Base-by-base conservation (phyloP, 2,888 invertebrate species). In the Metacarcinus magister region DNA sequence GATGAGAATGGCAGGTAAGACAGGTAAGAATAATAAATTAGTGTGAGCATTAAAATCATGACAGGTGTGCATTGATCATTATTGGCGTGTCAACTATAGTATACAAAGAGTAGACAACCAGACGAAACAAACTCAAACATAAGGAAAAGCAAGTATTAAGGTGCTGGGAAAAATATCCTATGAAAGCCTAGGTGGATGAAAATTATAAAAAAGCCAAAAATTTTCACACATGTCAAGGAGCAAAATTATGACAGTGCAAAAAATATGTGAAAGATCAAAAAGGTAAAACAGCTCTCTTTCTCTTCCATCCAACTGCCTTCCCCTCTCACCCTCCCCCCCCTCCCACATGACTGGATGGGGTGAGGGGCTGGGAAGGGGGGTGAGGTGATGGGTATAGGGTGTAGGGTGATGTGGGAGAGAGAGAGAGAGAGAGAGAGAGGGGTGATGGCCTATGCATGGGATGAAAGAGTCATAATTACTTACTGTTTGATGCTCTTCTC, bases 211-310 rank as follows among this genome's bases (percentile, higher is more conserved):
- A 82, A 82, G 28, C 28, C 32, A 28, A 28, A 82, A 82, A 32
- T 8, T 13, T 82, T 82, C 82, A 82, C 32, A 82, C 82, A 82
- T 2, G 32, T 82, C 82, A 8, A 28, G 13, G 32, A 32, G 82
- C 82, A 82, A 82, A 82, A 82, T 82, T 19, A 82, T 32, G 82
- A 82, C 32, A 32, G 82, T 82, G 82, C 82, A 82, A 82, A 82
- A 82, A 82, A 28, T 32, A 28, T 32, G 82, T 32, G 32, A 13
- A 32, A 10, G 13, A 82, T 67, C 67, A 82, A 82, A 82, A 82
- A 32, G 82, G 8, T 67, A 32, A 82, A 82, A 82, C 13, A 32
- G 82, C 32, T 82, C 82, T 82, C 82, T 54, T 54, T 54, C 16
- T 82, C 32, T 32, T 16, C 82, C 82, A 82, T 32, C 32, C 13